Base-by-base conservation (phyloP, 1,140 invertebrate species). In the Magallana angulata region DNA sequence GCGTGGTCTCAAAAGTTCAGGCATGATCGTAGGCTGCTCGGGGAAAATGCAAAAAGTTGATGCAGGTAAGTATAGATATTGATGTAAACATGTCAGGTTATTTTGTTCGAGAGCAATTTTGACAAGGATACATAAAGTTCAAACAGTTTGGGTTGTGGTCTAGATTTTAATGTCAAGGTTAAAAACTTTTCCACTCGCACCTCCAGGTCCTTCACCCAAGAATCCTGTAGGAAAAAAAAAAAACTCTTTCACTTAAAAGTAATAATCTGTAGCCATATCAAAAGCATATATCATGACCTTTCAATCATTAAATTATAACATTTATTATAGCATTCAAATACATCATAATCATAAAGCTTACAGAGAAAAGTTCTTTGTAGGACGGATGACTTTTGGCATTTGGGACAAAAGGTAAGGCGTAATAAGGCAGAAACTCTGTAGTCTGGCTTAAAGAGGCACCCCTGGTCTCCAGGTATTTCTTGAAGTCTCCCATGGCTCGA, bases 331-430 rank as follows among this genome's bases (percentile, higher is more conserved):
- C 36, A 48, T 48, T 48, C 36, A 48, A 48, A 48, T 48, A 48
- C 36, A 48, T 48, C 36, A 48, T 4, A 48, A 48, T 48, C 36
- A 48, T 48, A 56, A 1, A 30, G 92, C 91, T 91, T 91, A 96
- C 96, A 86, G 95, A 92, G 91, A 96, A 96, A 59, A 96, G 88
- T 87, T 96, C 94, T 83, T 94, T 94, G 89, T 96, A 96, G 58
- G 96, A 95, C 6, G 96, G 95, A 92, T 96, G 96, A 56, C 94
- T 90, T 86, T 94, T 94, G n/a, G 96, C 96, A 91, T 96, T 95
- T 58, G 94, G 94, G 24, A 96, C 95, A 91, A 95, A 96, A 0
- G 96, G 96, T 48, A 96, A 91, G 59, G 96, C 96, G 92, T 96
- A 96, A 90, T 95, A 96, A 8, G 95, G 95, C 84, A 96, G 90